Evolutionary conservation across 64 coral and sea anemone species (phyloP), one percentile per base, ranked within the genome.

Genomic region (Stichodactyla helianthus): DNA sequence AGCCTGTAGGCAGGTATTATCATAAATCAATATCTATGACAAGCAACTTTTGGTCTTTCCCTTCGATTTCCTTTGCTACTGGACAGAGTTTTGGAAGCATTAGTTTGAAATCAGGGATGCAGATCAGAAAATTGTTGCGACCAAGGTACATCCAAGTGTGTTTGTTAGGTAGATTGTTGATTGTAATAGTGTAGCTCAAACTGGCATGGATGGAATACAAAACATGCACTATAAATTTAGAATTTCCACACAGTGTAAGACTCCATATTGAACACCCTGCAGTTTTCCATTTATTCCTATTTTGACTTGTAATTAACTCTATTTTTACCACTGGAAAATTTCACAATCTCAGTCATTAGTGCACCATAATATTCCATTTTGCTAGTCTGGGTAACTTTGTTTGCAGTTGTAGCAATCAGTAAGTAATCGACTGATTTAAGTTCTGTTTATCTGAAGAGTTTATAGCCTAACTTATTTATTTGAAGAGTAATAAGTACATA

Each of bases 31-130:
- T 58, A 58, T 58, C 55, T 58, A 58, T 58, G 14, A 15, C 55
- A 11, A 58, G 55, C 14, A 58, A 58, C 55, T 1, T 58, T 4
- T 74, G 68, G 68, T 31, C 25, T 27, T 31, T 8, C 68, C 68
- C 68, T 74, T 74, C 1, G 68, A 74, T 74, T 74, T 74, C 68
- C 68, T 74, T 23, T 74, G 68, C 25, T 74, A 25, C 26, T 74
- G n/a, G 5, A 22, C 19, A 22, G 55, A 58, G 14, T 58, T 58
- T 7, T 68, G 23, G 68, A 25, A 74, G 11, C 68, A 74, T 7
- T 23, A 74, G 68, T 74, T 74, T 74, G 68, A 74, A 74, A 31
- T 74, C 68, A 74, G 68, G 68, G 68, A 74, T 74, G 25, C 12
- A 74, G 25, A 35, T 23, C 68, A 74, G 25, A 23, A 74, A 13